Base-by-base conservation (phyloP, 2,113 vertebrate genomes). In the Chaetura pelagica region DNA sequence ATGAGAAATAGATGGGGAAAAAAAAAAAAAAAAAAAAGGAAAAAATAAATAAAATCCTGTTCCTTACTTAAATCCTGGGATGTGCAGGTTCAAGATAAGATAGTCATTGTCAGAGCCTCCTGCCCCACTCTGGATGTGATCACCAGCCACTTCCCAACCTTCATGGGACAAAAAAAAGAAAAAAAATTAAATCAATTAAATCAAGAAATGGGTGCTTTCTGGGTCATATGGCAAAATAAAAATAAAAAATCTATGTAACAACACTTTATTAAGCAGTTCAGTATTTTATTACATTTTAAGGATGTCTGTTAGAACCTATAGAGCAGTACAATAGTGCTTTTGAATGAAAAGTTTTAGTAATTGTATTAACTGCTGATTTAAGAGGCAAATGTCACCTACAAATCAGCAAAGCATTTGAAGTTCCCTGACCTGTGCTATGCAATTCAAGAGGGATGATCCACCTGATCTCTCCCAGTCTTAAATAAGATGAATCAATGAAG, bases 141-240 rank as follows among this genome's bases (percentile, higher is more conserved):
- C 99, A 69, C 99, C 99, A 76, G 99, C 99, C 32, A 99, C 99
- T 75, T 99, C 99, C 99, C 99, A 99, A 76, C 99, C 99, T 99
- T 64, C 29, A 96, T 76, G 89, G 48, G 7, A 82, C 4, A 72
- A 76, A 55, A 54, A 72, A 61, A 57, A 69, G n/a, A 10, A 38
- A 29, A 27, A 89, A 73, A 19, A 51, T 4, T 1, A 11, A 46
- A 24, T 20, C 46, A 51, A 38, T 38, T 38, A 38, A 52, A 9
- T 81, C 35, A 83, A 79, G 7, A 81, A 91, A 91, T 7, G 1
- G 8, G 5, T 38, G 24, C 21, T 32, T 75, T 71, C 32, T 76
- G 10, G 6, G 22, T 44, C 38, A 74, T 58, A 59, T 15, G 13
- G 21, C 13, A 67, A 90, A 93, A 86, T 87, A 87, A 73, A 12